Base-by-base conservation (phyloP, 2,888 invertebrate species). In the Sclerodermus sp. region DNA sequence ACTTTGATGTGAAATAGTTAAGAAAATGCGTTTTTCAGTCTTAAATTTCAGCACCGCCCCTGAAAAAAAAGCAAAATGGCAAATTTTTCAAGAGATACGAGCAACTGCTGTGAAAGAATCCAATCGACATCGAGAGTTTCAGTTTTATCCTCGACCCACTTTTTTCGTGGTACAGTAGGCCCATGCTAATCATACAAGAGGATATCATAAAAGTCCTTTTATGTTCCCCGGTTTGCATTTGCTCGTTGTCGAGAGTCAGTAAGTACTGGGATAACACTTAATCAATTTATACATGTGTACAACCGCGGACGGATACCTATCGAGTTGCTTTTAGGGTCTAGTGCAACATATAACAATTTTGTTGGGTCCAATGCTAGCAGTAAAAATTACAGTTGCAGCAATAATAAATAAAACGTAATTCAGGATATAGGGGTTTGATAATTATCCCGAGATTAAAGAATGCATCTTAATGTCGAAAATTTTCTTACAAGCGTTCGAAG, bases 61-160 rank as follows among this genome's bases (percentile, higher is more conserved):
- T 23, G 23, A 23, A 23, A 5, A 23, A 23, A 23, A 23, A 23
- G 23, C 23, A 15, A 17, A 39, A 15, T 12, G 39, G 17, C 16
- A 39, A 39, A 15, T 15, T 39, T 39, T 12, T 39, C 2, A 39
- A n/a, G 31, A 39, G 18, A n/a, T 39, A 16, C 23, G 12, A 17
- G 18, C 15, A 39, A 16, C 17, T 3, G 4, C 17, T 16, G 4
- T 39, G 14, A 39, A 16, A 39, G 18, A 42, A 12, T 12, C 9
- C 14, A 23, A 42, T 42, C 42, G 9, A 23, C 17, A 39, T 14
- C 15, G 17, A 39, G 39, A 23, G 38, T 37, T 17, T 18, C 42
- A 13, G 31, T 42, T 39, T 42, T 47, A 42, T 31, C 23, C 43
- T 47, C 40, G 47, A 42, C 38, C 42, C 42, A 31, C 10, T 43